These are phyloP conservation scores for Dascillus cervinus DNA, from an alignment of 2,888 invertebrate genomes.

Conservation along the genomic window DNA sequence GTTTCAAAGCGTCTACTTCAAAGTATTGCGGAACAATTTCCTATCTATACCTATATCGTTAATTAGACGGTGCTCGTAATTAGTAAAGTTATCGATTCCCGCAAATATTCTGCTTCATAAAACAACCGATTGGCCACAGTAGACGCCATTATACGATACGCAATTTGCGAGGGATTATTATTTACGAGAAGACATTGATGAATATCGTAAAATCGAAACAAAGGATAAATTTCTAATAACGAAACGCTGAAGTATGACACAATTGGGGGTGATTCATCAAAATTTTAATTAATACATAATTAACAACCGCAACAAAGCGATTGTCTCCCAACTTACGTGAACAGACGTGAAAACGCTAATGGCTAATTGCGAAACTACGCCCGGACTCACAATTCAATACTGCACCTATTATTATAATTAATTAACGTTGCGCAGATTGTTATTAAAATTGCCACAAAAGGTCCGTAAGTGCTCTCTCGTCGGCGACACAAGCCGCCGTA, in stretches of 20 bases:
- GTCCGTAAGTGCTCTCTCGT: too few relatives aligned
- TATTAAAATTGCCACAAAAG: too few relatives aligned
- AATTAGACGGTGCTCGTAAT: conserved; percentile 42
- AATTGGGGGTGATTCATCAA: conserved; percentile 39
- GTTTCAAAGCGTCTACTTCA: conserved; percentile 38
- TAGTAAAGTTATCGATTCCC: conserved; percentile 39
- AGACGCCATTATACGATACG: conserved; percentile 25
- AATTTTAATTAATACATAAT: conserved; percentile 41
- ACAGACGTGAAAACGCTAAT: conserved; percentile 21
- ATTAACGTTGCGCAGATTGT: too few relatives aligned
- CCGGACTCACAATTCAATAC: conserved; percentile 8
- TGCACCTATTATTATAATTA: too few relatives aligned
- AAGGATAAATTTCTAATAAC: conserved; percentile 38
- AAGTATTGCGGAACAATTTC: conserved; percentile 44
- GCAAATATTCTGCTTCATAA: conserved; percentile 37
- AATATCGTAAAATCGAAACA: conserved; percentile 33
- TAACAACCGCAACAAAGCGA: conserved; percentile 39
- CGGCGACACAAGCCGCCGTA: too few relatives aligned
- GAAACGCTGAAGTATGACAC: conserved; percentile 33
- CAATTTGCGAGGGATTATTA: conserved; percentile 29
- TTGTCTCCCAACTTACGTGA: conserved; percentile 29
- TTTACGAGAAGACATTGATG: conserved; percentile 30
- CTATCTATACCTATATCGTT: conserved; percentile 36
- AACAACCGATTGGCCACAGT: conserved; percentile 29
- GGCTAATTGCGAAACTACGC: conserved; percentile 18